These are phyloP conservation scores for Anthoscopus minutus DNA, from an alignment of 2,113 vertebrate species.

Conservation along the genomic window DNA sequence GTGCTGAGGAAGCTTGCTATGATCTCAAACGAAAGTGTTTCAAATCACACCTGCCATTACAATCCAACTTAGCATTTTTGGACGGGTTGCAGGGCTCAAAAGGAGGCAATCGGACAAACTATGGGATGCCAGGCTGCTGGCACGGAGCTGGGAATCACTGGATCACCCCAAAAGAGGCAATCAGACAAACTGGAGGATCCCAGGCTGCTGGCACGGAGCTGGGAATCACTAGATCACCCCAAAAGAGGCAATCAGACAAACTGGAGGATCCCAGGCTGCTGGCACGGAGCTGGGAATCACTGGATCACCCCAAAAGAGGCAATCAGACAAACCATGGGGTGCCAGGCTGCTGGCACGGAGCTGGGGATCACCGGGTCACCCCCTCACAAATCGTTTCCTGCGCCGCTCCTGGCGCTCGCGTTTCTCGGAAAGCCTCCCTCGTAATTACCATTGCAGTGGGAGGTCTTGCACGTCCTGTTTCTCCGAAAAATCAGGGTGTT, in stretches of 20 bases:
- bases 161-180: background rate
- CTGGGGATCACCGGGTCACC: background rate
- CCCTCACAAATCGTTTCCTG: background rate
- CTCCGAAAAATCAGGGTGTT: constrained; percentile 22
- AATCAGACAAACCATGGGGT: background rate
- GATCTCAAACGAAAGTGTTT: background rate
- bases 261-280: background rate
- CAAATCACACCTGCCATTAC: background rate
- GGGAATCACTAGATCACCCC: background rate
- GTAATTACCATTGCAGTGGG: constrained; percentile 42
- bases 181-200: background rate
- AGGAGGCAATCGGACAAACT: background rate
- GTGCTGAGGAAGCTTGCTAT: background rate
- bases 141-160: background rate
- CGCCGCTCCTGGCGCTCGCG: background rate
- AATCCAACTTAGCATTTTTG: background rate
- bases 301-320: background rate
- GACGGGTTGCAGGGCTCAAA: rapidly evolving
- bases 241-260: background rate
- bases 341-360: background rate
- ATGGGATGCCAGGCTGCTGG: background rate
- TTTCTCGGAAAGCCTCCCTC: background rate
- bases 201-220: background rate
- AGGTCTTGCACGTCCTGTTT: constrained; percentile 52
- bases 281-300: background rate